phyloP scores from a whole-genome alignment of 1,140 invertebrate genomes.

The Penaeus japonicus region DNA sequence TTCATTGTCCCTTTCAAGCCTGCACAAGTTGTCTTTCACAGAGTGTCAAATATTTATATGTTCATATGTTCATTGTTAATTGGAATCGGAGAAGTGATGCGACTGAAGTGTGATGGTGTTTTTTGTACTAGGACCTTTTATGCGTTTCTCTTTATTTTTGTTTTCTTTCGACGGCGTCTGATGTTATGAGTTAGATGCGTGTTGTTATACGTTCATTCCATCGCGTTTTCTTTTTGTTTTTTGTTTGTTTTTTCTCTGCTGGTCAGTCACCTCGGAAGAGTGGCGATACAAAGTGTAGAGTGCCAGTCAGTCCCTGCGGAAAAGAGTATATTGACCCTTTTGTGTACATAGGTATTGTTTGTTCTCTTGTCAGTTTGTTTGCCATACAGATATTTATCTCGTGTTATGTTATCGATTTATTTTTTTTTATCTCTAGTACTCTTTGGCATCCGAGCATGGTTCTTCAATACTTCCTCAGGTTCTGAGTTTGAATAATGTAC shows the following conservation, averaged over 20 bases:
- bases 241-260: no score
- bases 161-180: no score
- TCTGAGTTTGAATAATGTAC: conserved; percentile 23
- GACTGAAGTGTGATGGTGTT: background rate
- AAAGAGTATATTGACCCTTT: no score
- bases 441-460: background rate
- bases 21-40: conserved; percentile 52
- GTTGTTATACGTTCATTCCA: no score
- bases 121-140: background rate
- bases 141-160: background rate
- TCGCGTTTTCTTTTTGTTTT: no score
- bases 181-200: no score
- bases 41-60: conserved; percentile 54
- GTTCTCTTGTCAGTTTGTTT: no score
- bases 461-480: conserved; percentile 36
- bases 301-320: no score
- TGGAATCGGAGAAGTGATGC: conserved; percentile 21
- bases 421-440: background rate
- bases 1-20: background rate
- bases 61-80: conserved; percentile 50
- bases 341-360: no score
- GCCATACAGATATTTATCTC: background rate
- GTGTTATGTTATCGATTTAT: background rate
- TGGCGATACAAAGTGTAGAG: no score
- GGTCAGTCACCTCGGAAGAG: no score